These are phyloP conservation scores for Nowickia ferox DNA, from an alignment of 2,888 invertebrate species.

Conservation along the genomic window DNA sequence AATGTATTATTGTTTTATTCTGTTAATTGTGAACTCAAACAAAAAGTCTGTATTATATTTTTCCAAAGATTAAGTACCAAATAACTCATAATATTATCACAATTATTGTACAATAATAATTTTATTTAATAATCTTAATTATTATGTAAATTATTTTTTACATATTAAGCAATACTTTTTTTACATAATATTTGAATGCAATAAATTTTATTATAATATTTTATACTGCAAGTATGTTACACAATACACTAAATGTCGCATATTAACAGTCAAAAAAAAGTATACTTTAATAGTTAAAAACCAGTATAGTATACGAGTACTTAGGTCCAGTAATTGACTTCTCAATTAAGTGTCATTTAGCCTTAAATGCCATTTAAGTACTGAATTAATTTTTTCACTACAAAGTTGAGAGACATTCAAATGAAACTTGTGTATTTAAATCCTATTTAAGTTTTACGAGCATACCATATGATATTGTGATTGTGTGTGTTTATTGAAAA, in stretches of 20 bases:
- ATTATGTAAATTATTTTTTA: slow-evolving; percentile 50
- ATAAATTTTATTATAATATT: slow-evolving; percentile 32
- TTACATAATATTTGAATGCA: slow-evolving; percentile 22
- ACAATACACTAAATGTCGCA: neutral
- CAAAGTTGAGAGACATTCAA: too few relatives aligned
- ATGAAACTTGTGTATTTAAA: too few relatives aligned
- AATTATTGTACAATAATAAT: neutral
- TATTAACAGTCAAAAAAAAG: too few relatives aligned
- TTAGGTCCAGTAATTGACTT: too few relatives aligned
- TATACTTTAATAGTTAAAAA: too few relatives aligned
- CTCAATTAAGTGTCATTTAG: too few relatives aligned
- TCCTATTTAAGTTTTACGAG: too few relatives aligned
- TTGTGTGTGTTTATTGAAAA: too few relatives aligned
- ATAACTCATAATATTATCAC: neutral
- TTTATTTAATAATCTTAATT: slow-evolving; percentile 15
- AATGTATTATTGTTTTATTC: neutral
- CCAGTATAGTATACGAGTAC: too few relatives aligned
- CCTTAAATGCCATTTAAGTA: too few relatives aligned
- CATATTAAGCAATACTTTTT: slow-evolving; percentile 25
- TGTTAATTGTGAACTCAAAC: neutral
- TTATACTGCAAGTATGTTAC: slow-evolving; percentile 9
- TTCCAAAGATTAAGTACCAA: slow-evolving; percentile 59
- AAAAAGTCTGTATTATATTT: slow-evolving; percentile 62
- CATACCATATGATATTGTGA: too few relatives aligned
- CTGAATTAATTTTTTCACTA: too few relatives aligned